These are phyloP conservation scores for Anabacerthia variegaticeps DNA, from an alignment of 2,797 vertebrate species.

Conservation along the genomic window DNA sequence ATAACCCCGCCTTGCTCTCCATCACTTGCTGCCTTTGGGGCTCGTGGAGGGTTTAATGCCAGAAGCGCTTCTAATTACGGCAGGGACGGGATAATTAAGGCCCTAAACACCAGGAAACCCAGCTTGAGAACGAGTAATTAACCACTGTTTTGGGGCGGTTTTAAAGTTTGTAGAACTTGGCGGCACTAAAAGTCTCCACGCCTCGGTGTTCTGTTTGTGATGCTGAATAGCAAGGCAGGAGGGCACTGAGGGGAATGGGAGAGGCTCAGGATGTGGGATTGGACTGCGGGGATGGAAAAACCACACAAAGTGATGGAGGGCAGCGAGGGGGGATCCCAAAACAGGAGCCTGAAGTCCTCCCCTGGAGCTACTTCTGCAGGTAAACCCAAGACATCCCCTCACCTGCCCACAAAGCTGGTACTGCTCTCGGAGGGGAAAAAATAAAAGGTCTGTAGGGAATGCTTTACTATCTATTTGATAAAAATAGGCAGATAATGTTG, in stretches of 20 bases:
- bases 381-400: background rate
- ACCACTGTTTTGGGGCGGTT: rapidly evolving
- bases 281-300: rapidly evolving
- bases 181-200: rapidly evolving
- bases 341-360: background rate
- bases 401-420: rapidly evolving
- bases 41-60: rapidly evolving
- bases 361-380: background rate
- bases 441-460: background rate
- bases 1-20: background rate
- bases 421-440: background rate
- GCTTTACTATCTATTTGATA: background rate
- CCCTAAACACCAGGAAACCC: rapidly evolving
- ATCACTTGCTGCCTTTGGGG: background rate
- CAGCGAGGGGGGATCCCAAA: background rate
- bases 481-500: background rate
- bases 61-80: too few species aligned
- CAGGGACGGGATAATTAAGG: too few species aligned
- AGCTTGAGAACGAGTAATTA: too few species aligned
- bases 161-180: background rate
- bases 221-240: background rate
- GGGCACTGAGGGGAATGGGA: background rate
- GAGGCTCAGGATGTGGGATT: background rate
- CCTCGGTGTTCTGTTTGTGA: background rate
- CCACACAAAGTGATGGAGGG: background rate